phyloP scores from a whole-genome alignment of 92 coral and sea anemone genomes.

The Siderastrea radians region DNA sequence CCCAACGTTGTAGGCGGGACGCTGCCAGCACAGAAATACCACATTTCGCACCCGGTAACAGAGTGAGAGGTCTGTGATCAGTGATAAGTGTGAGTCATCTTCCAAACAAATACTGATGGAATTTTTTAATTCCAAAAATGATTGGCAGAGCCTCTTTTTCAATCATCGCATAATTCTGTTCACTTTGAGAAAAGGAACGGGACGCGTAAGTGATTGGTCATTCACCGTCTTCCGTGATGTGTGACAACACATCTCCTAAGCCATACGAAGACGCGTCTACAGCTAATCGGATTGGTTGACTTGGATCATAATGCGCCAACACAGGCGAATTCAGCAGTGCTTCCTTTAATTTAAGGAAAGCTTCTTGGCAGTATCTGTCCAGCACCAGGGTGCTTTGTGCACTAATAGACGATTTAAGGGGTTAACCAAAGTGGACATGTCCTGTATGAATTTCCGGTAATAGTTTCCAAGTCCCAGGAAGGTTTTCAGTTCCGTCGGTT shows the following conservation, averaged over 20 bases:
- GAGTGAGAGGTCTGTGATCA: too few species aligned
- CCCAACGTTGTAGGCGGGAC: too few species aligned
- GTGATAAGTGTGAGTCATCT: too few species aligned
- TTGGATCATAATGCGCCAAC: slow-evolving; percentile 42
- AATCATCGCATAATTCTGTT: too few species aligned
- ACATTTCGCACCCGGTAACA: too few species aligned
- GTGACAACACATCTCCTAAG: slow-evolving; percentile 8
- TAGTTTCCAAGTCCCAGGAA: slow-evolving; percentile 38
- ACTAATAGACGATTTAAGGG: slow-evolving; percentile 42
- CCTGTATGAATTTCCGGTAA: slow-evolving; percentile 56
- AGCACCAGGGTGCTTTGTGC: slow-evolving; percentile 14
- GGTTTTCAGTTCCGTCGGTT: slow-evolving; percentile 8
- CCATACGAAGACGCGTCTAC: slow-evolving; percentile 19
- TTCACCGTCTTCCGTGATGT: slow-evolving; percentile 12
- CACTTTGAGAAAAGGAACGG: slow-evolving; percentile 15
- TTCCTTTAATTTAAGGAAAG: slow-evolving; percentile 30
- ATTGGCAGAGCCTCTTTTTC: too few species aligned
- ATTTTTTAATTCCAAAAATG: too few species aligned
- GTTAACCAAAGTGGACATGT: slow-evolving; percentile 43
- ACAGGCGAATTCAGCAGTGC: slow-evolving; percentile 10
- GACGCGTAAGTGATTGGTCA: slow-evolving; percentile 44
- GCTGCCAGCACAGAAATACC: too few species aligned
- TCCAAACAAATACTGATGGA: too few species aligned
- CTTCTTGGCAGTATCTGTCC: slow-evolving; percentile 23
- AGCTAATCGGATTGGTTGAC: slow-evolving; percentile 27